Percentiles rank a stretch among this genome's conserved stretches.
Conservation (phyloP, 2,888 invertebrate species). For the Temnothorax ravouxi region DNA sequence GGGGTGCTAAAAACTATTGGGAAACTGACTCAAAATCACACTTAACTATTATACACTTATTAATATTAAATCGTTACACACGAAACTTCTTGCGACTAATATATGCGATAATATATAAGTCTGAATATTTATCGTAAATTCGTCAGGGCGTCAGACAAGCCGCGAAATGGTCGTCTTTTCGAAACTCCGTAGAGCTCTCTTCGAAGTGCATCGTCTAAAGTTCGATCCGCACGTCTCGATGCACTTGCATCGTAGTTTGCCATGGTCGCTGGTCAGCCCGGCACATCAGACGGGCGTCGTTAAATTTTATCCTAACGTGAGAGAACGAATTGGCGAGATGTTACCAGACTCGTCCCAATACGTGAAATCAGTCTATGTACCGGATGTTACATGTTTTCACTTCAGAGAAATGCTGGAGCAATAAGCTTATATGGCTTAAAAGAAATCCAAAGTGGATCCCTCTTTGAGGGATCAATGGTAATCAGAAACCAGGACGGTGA, state of each 20-base stretch:
- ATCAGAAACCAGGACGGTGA: neutral
- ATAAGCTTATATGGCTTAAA: constrained; percentile 48
- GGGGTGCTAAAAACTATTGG: neutral
- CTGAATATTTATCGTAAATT: constrained; percentile 41
- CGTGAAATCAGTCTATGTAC: constrained; percentile 33
- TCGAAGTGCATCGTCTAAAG: constrained; percentile 43
- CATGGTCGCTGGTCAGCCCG: constrained; percentile 64
- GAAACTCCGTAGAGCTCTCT: constrained; percentile 52
- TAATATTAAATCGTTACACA: neutral
- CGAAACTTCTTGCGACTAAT: neutral
- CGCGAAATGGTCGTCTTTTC: constrained; percentile 15
- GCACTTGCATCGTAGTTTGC: constrained; percentile 64
- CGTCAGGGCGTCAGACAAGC: constrained; percentile 12
- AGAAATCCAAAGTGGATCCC: constrained; percentile 33
- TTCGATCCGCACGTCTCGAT: constrained; percentile 31
- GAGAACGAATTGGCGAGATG: constrained; percentile 63
- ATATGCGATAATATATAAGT: constrained; percentile 5
- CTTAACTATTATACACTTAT: constrained; percentile 11
- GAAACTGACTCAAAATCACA: neutral
- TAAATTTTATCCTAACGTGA: constrained; percentile 60
- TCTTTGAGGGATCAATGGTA: neutral
- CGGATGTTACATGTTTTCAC: constrained; percentile 64
- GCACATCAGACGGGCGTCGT: constrained; percentile 63
- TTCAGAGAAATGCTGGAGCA: constrained; percentile 33
- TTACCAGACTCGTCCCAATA: neutral